Conservation (phyloP, 2,797 vertebrate species). For the Onychomys leucogaster region DNA sequence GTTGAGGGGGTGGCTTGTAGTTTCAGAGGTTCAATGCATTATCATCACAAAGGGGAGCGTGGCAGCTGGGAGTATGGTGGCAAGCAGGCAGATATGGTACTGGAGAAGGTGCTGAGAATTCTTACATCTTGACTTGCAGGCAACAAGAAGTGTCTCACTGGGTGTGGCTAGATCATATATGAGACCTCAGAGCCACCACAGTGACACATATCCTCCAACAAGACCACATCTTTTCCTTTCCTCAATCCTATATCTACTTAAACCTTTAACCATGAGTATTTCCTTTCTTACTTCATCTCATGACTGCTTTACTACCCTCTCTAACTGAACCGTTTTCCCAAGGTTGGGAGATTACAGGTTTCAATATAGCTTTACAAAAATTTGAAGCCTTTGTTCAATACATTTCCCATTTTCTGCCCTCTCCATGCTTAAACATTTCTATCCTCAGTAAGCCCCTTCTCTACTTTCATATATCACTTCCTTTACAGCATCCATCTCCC, state of each 20-base stretch:
- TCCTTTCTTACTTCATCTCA: neutral
- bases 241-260: neutral
- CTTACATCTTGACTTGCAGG: neutral
- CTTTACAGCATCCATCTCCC: neutral
- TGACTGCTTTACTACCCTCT: no score
- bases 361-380: neutral
- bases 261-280: neutral
- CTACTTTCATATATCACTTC: neutral
- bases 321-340: neutral
- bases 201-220: neutral
- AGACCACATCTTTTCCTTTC: neutral
- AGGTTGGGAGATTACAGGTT: neutral
- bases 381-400: neutral
- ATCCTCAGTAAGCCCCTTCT: neutral
- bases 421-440: neutral
- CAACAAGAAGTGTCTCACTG: neutral
- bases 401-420: neutral
- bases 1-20: neutral
- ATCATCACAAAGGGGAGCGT: neutral
- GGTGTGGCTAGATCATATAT: neutral
- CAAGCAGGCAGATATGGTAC: neutral
- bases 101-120: neutral
- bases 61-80: neutral
- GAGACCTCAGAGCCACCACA: neutral
- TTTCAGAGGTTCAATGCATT: neutral